Evolutionary conservation across 2,888 invertebrate genomes (phyloP).

Genomic region (Tachystola acroxantha): DNA sequence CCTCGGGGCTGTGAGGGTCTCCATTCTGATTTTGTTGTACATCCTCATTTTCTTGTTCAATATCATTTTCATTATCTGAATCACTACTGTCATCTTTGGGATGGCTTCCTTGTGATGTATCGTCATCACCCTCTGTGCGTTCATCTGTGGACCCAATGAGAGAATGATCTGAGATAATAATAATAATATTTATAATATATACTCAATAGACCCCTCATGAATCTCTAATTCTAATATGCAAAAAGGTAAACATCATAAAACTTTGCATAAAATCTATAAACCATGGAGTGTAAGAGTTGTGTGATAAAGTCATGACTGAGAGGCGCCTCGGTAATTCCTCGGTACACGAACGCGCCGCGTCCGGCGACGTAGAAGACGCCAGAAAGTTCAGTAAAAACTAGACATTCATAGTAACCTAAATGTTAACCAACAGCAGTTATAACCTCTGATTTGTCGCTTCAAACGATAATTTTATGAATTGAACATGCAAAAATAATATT

Average conservation of each 20-base stretch:
- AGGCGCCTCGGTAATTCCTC: neutral
- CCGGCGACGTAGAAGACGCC: conserved; percentile 38
- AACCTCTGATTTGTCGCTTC: conserved; percentile 22
- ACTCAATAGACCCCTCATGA: no score
- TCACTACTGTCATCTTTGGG: conserved; percentile 52
- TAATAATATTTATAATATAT: conserved; percentile 4
- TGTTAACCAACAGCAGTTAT: conserved; percentile 26
- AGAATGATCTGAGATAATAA: conserved; percentile 9
- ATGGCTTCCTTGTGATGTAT: conserved; percentile 29
- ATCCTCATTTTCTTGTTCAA: conserved; percentile 31
- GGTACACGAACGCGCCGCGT: conserved; percentile 2
- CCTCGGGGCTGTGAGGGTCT: conserved; percentile 60
- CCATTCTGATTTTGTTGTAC: conserved; percentile 65
- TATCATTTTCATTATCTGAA: conserved; percentile 52
- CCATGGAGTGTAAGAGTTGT: conserved; percentile 23
- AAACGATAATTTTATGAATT: conserved; percentile 27
- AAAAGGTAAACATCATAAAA: conserved; percentile 9
- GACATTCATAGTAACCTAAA: conserved; percentile 58
- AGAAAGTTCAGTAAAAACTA: conserved; percentile 48
- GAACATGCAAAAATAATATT: conserved; percentile 31
- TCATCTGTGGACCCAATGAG: conserved; percentile 46
- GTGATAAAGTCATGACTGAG: conserved; percentile 6
- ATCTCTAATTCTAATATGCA: no score
- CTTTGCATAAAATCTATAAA: conserved; percentile 5
- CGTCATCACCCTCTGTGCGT: conserved; percentile 70